A percentile compares a stretch with the other conserved stretches of the same genome.
Conservation (phyloP, 2,113 vertebrate genomes). For the Oceanites oceanicus region DNA sequence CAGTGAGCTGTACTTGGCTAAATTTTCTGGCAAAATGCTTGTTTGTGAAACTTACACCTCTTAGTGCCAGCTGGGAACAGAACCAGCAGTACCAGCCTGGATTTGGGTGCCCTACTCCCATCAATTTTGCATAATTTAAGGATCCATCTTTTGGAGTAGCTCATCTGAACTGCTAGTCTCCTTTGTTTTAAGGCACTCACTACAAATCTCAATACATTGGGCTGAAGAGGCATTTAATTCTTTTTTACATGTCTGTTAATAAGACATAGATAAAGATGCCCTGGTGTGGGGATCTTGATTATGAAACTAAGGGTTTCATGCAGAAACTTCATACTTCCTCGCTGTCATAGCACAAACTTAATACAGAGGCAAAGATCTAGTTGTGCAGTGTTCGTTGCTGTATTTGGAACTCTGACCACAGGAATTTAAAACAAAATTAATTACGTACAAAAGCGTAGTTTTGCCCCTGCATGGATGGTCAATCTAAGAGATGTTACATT, state of each 20-base stretch:
- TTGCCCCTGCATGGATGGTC: background rate
- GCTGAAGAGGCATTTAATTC: background rate
- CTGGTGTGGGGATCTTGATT: background rate
- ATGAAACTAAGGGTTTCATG: background rate
- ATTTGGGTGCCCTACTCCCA: background rate
- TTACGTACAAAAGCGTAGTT: background rate
- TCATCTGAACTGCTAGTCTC: background rate
- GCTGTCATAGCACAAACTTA: background rate
- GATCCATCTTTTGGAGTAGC: accelerated
- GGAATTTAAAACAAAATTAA: background rate
- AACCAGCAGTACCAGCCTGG: background rate
- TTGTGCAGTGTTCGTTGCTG: background rate
- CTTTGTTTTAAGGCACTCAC: background rate
- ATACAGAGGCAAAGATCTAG: background rate
- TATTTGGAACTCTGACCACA: background rate
- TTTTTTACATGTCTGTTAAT: background rate
- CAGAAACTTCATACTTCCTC: background rate
- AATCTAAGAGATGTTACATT: background rate
- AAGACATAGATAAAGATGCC: background rate
- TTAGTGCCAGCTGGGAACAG: background rate
- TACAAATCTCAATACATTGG: background rate
- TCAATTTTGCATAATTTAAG: background rate
- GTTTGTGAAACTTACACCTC: background rate
- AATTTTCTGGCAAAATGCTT: background rate
- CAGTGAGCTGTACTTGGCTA: background rate